Conservation (phyloP, 2,888 invertebrate species). For the Cataglyphis livida region DNA sequence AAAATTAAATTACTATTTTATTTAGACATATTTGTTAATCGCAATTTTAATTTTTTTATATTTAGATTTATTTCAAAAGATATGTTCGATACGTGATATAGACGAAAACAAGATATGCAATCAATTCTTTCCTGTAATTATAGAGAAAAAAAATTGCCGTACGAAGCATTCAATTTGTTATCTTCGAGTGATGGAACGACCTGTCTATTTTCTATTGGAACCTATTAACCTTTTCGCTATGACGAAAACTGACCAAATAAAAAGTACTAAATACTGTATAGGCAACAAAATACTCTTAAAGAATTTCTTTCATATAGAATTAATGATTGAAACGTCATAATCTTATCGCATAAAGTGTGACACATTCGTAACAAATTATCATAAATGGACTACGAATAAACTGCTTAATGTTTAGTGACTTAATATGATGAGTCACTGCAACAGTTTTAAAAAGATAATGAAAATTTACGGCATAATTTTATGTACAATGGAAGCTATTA, state of each 20-base stretch:
- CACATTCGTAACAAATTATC: slow-evolving; percentile 12
- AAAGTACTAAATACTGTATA: not conserved
- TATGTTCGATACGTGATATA: not conserved
- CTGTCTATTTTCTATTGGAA: not conserved
- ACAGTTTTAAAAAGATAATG: not conserved
- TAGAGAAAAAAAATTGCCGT: not conserved
- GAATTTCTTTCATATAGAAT: not conserved
- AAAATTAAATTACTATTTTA: not conserved
- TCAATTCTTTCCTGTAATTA: not conserved
- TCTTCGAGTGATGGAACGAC: not conserved
- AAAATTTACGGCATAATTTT: not conserved
- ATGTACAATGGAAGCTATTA: not conserved
- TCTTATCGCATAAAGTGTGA: not conserved
- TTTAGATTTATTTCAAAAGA: slow-evolving; percentile 8
- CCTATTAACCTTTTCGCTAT: not conserved
- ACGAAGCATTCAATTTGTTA: not conserved
- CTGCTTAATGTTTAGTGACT: slow-evolving; percentile 6
- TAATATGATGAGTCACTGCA: slow-evolving; percentile 15
- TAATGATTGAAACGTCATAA: not conserved
- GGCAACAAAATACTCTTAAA: not conserved
- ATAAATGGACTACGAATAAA: not conserved
- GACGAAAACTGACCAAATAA: not conserved
- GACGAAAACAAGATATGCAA: not conserved
- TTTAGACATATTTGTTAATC: not conserved
- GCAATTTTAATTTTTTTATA: not conserved